Percentiles rank a stretch among this genome's conserved stretches.
Evolutionary conservation across 2,113 vertebrate genomes (phyloP).

Genomic region (Cariama cristata): DNA sequence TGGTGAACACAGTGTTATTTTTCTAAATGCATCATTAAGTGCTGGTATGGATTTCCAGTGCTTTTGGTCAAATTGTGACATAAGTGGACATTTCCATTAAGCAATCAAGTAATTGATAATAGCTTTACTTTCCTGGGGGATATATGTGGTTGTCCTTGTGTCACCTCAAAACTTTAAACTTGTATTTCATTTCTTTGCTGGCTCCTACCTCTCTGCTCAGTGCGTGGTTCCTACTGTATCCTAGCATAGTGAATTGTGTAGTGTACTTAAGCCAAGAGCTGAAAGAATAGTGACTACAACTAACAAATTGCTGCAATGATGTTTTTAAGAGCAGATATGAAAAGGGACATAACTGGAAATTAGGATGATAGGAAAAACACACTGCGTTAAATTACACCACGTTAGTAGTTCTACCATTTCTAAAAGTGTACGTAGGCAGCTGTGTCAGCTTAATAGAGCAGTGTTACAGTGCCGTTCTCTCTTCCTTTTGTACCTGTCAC

Average conservation of each 20-base stretch:
- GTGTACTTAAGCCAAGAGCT: background rate
- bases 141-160: background rate
- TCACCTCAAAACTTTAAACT: constrained; percentile 15
- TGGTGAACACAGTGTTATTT: background rate
- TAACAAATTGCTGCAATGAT: background rate
- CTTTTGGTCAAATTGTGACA: constrained; percentile 18
- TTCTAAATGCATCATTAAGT: background rate
- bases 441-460: background rate
- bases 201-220: background rate
- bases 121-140: constrained; percentile 18
- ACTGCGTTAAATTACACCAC: background rate
- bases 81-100: background rate
- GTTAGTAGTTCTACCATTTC: background rate
- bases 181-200: constrained; percentile 30
- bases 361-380: background rate
- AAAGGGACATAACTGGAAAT: background rate
- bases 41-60: background rate
- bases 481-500: background rate
- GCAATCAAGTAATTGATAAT: background rate
- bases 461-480: background rate
- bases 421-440: background rate
- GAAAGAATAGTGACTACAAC: background rate
- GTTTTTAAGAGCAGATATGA: background rate
- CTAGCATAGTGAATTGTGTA: background rate
- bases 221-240: background rate